phyloP scores from a whole-genome alignment of 2,888 invertebrate species.

The Matsumyia berberina region DNA sequence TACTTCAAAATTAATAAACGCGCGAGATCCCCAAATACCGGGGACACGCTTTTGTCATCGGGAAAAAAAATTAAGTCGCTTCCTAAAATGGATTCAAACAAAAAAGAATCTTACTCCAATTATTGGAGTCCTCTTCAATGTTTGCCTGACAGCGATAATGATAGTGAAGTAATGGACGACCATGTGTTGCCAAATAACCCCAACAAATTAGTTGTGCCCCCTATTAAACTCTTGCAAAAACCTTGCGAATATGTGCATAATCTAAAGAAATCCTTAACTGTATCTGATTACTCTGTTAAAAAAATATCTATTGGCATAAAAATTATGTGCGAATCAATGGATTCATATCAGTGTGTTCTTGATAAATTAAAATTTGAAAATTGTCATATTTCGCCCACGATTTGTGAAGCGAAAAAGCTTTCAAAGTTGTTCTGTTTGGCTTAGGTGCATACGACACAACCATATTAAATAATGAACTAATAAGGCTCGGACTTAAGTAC shows the following conservation, averaged over 20 bases:
- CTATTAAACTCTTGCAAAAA: constrained; percentile 33
- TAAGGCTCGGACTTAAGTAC: constrained; percentile 2
- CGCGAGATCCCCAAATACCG: not conserved
- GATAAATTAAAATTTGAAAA: constrained; percentile 14
- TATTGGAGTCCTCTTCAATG: constrained; percentile 8
- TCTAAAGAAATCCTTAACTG: not conserved
- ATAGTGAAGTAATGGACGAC: constrained; percentile 1
- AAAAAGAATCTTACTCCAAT: not conserved
- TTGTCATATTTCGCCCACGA: constrained; percentile 17
- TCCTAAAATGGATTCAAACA: no score
- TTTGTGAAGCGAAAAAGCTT: not conserved
- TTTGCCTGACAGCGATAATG: constrained; percentile 10
- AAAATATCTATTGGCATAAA: constrained; percentile 36
- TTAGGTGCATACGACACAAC: not conserved
- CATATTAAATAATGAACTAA: not conserved
- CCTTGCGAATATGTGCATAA: constrained; percentile 24
- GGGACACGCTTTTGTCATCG: not conserved
- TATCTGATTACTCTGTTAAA: constrained; percentile 28
- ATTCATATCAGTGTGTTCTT: not conserved
- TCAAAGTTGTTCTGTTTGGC: not conserved
- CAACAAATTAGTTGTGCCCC: no score
- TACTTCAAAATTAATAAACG: constrained; percentile 4
- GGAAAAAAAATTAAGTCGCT: no score
- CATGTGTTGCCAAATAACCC: no score
- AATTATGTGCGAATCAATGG: no score